phyloP scores from a whole-genome alignment of 2,797 vertebrate genomes.

The Lates japonicus region DNA sequence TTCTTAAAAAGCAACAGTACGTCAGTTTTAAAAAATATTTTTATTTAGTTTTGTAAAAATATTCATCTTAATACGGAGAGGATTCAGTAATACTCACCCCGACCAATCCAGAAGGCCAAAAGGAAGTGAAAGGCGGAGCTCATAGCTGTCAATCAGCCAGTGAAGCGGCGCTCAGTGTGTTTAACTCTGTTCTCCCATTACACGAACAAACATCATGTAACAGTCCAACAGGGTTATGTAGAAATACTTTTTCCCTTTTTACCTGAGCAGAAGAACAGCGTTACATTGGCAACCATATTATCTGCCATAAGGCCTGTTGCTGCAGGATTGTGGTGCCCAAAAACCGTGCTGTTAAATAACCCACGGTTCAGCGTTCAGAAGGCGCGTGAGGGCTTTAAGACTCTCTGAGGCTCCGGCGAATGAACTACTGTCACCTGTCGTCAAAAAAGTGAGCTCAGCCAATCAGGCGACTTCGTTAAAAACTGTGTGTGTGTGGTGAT shows the following conservation, averaged over 20 bases:
- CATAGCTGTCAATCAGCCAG: no score
- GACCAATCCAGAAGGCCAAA: no score
- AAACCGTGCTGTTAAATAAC: not conserved
- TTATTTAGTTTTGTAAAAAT: no score
- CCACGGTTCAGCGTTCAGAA: not conserved
- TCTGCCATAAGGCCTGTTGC: no score
- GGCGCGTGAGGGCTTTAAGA: not conserved
- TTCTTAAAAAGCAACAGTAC: no score
- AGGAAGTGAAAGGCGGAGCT: no score
- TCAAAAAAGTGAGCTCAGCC: slow-evolving; percentile 50
- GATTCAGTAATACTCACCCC: no score
- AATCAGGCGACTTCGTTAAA: slow-evolving; percentile 60
- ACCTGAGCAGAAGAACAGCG: not conserved
- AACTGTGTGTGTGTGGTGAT: not conserved
- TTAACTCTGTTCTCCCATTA: no score
- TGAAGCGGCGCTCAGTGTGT: no score
- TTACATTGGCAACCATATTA: not conserved
- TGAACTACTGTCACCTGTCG: slow-evolving; percentile 54
- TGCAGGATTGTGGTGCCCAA: not conserved
- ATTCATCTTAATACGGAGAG: no score
- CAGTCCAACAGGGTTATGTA: not conserved
- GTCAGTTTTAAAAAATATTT: no score
- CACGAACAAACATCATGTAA: no score
- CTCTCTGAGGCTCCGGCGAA: slow-evolving; percentile 41
- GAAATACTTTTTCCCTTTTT: not conserved